Conservation (phyloP, 2,113 vertebrate genomes). For the Atlantisia rogersi region DNA sequence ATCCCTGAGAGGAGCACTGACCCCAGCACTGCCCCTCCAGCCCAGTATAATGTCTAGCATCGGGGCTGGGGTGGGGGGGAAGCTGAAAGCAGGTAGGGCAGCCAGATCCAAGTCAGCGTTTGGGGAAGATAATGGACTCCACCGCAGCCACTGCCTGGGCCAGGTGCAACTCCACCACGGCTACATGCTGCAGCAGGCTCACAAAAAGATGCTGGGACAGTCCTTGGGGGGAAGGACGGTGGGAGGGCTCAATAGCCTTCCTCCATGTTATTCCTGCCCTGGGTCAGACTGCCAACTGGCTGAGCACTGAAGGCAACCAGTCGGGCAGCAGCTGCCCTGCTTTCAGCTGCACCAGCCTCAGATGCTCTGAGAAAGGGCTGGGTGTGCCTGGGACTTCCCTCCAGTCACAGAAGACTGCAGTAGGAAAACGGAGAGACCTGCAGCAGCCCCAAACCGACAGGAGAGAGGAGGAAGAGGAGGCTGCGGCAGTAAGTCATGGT, state of each 20-base stretch:
- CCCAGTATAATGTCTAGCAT: neutral
- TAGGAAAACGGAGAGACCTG: neutral
- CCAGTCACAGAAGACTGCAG: neutral
- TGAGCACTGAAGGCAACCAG: neutral
- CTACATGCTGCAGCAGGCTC: neutral
- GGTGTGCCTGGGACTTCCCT: neutral
- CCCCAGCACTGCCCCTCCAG: neutral
- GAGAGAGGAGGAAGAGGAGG: neutral
- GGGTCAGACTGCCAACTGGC: neutral
- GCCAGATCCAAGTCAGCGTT: neutral
- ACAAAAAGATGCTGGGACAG: neutral
- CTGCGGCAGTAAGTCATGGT: neutral
- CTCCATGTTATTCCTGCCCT: neutral
- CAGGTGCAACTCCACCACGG: neutral
- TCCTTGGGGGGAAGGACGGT: neutral
- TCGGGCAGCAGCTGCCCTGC: neutral
- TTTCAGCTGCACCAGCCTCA: neutral
- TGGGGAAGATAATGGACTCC: rapidly evolving
- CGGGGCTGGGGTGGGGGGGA: no score
- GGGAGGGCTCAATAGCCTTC: neutral
- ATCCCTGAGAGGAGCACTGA: conserved; percentile 37
- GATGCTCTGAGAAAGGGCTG: neutral
- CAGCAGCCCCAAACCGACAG: neutral
- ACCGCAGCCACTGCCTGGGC: rapidly evolving
- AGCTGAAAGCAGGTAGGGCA: neutral